Percentiles rank a stretch among this genome's conserved stretches.
phyloP scores from a whole-genome alignment of 2,113 vertebrate species.

The Phalacrocorax brasilianus region DNA sequence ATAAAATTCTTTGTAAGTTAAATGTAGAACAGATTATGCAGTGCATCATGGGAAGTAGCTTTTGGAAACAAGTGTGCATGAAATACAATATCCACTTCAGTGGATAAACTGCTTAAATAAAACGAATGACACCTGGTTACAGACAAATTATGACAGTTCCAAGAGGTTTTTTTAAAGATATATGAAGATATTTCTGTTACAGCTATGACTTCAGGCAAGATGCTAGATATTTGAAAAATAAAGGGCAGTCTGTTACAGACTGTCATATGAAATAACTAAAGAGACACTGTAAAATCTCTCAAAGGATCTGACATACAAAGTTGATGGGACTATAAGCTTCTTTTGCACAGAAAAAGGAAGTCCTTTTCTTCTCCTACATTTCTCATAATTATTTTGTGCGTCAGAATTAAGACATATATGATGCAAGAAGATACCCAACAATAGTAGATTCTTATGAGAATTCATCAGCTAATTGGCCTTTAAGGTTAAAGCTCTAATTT shows the following conservation, averaged over 20 bases:
- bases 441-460: background rate
- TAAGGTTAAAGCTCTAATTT: background rate
- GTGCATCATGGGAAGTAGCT: background rate
- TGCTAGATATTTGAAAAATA: background rate
- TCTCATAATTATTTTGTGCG: background rate
- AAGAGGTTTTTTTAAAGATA: background rate
- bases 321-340: background rate
- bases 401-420: background rate
- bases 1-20: background rate
- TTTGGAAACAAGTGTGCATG: background rate
- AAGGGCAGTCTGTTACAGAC: background rate
- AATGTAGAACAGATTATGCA: background rate
- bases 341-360: background rate
- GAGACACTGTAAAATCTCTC: background rate
- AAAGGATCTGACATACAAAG: background rate
- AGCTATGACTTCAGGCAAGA: background rate
- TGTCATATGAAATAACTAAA: background rate
- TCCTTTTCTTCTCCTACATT: background rate
- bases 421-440: background rate
- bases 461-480: background rate
- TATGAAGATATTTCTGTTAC: background rate
- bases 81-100: background rate
- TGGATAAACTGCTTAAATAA: background rate
- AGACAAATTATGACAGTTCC: background rate
- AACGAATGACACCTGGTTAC: background rate